Evolutionary conservation across 2,888 invertebrate genomes (phyloP).

Genomic region (Aproaerema taeniolella): DNA sequence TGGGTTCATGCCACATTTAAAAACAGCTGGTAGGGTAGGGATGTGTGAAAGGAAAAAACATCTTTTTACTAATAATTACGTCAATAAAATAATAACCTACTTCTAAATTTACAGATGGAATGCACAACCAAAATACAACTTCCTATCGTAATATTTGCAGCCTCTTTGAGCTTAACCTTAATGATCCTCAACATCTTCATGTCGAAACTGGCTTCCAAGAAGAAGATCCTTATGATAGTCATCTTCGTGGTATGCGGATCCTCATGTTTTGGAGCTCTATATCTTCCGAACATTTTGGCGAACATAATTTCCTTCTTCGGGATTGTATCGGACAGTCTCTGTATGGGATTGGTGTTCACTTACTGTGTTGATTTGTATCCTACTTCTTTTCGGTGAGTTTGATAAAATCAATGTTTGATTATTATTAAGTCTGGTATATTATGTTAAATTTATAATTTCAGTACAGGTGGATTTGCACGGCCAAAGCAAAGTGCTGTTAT

Average conservation of each 20-base stretch:
- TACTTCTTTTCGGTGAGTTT: constrained; percentile 22
- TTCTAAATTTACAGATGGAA: neutral
- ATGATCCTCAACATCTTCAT: constrained; percentile 19
- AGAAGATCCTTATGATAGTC: constrained; percentile 18
- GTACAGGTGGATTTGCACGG: neutral
- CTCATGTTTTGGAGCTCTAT: constrained; percentile 15
- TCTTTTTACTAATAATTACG: neutral
- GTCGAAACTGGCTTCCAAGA: constrained; percentile 19
- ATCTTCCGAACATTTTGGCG: constrained; percentile 17
- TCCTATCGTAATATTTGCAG: constrained; percentile 5
- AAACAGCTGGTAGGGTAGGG: too few species aligned
- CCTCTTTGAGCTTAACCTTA: neutral
- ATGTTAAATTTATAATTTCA: neutral
- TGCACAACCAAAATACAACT: constrained; percentile 4
- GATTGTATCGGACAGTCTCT: constrained; percentile 11
- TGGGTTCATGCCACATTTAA: neutral
- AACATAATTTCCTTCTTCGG: constrained; percentile 18
- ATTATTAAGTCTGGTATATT: neutral
- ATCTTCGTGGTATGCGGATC: constrained; percentile 13
- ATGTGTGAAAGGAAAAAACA: neutral
- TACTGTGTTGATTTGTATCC: constrained; percentile 24
- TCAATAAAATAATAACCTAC: neutral
- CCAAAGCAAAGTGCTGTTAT: neutral
- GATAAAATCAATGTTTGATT: too few species aligned
- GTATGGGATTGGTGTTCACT: constrained; percentile 18